Evolutionary conservation across 2,888 invertebrate genomes (phyloP), one percentile per base, ranked within the genome.

Genomic region (Caenorhabditis drosophilae): DNA sequence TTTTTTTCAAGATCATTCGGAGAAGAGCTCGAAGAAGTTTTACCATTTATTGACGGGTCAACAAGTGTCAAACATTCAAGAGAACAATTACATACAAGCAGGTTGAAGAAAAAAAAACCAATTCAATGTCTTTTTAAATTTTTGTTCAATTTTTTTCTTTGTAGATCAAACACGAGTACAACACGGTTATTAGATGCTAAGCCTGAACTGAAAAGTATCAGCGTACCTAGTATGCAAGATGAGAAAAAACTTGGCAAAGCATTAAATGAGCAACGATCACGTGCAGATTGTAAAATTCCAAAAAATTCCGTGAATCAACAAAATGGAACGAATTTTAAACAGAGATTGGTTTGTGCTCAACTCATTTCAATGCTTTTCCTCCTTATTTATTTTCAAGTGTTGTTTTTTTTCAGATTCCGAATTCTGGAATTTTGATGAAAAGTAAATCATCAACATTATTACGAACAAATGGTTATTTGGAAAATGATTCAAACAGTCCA

Each of bases 41-140:
- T 82, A 23, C 82, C 80, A 3, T 82, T 79, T 61, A 82, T 82
- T 51, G 82, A 82, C 59, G 61, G 72, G 2, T 61, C 62, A 31
- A 58, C 23, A 2, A 64, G 70, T 59, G 55, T 59, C 20, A 70
- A 68, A 38, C 52, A 62, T 48, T 72, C 72, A 22, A 59, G 59
- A 31, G 72, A 69, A 49, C 64, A 72, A 35, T 27, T 72, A 41
- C 62, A 67, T 34, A 48, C 51, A 2, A 51, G 54, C 36, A 60
- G 60, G 67, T 67, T 38, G 25, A 16, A 4, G 4, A 41, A 16
- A 15, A 15, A 38, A 15, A 36, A n/a, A n/a, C n/a, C 7, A 40
- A 9, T 12, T 6, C 12, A 20, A 20, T 16, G 11, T 4, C 6
- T 7, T 22, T 12, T 23, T 23, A 11, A n/a, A 27, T 16, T 7